Evolutionary conservation across 2,888 invertebrate species (phyloP).

Genomic region (Lithosia quadra): DNA sequence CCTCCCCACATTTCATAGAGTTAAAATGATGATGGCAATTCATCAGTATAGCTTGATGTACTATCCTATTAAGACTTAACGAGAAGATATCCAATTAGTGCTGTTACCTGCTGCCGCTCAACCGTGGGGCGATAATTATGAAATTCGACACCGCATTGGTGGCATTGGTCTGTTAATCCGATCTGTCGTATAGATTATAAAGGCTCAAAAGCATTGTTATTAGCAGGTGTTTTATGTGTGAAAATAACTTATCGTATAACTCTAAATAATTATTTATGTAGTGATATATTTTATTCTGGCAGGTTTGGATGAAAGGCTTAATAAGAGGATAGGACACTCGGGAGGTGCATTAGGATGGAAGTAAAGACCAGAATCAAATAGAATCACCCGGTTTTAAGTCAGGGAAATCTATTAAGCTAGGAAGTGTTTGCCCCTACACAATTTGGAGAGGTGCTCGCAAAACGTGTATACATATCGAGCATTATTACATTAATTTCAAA

Average conservation of each 20-base stretch:
- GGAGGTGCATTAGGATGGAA: too few species aligned
- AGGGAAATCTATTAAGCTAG: too few species aligned
- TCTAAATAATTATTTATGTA: background rate
- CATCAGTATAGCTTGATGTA: slow-evolving; percentile 55
- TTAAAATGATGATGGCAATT: slow-evolving; percentile 46
- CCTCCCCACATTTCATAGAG: slow-evolving; percentile 12
- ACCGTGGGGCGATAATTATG: slow-evolving; percentile 44
- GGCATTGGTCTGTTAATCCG: slow-evolving; percentile 35
- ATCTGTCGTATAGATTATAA: slow-evolving; percentile 38
- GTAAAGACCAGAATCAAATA: too few species aligned
- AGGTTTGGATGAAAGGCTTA: too few species aligned
- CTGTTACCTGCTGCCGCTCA: slow-evolving; percentile 47
- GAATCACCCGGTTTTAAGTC: too few species aligned
- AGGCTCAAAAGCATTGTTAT: slow-evolving; percentile 32
- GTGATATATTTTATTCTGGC: too few species aligned
- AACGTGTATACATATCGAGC: too few species aligned
- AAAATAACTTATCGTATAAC: slow-evolving; percentile 17
- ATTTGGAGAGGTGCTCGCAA: too few species aligned
- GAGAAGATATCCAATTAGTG: slow-evolving; percentile 57
- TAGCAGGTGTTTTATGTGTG: slow-evolving; percentile 17
- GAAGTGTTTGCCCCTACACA: too few species aligned
- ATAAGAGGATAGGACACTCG: too few species aligned
- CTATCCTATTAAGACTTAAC: slow-evolving; percentile 53
- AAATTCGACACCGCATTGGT: slow-evolving; percentile 44
- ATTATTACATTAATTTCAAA: too few species aligned